phyloP scores from a whole-genome alignment of 2,888 invertebrate genomes.

The Agriopis marginaria region DNA sequence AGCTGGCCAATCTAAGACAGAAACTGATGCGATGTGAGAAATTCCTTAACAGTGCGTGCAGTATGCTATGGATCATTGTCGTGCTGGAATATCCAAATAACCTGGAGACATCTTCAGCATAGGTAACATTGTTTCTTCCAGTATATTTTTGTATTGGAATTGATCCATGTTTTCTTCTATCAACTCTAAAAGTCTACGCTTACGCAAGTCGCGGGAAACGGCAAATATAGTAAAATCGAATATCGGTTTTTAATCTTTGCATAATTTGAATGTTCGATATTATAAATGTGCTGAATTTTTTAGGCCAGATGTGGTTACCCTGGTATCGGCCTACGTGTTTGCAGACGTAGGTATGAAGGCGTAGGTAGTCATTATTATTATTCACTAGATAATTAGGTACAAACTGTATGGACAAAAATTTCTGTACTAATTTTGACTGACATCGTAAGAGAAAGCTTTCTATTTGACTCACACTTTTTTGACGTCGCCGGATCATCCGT shows the following conservation, averaged over 20 bases:
- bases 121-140: too few relatives aligned
- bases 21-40: too few relatives aligned
- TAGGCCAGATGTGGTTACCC: slow-evolving; percentile 13
- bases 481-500: neutral
- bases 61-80: too few relatives aligned
- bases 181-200: too few relatives aligned
- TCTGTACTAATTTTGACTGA: slow-evolving; percentile 15
- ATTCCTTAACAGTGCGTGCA: too few relatives aligned
- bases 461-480: slow-evolving; percentile 27
- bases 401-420: slow-evolving; percentile 30
- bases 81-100: too few relatives aligned
- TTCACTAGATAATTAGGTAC: slow-evolving; percentile 36
- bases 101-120: too few relatives aligned
- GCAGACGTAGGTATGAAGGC: slow-evolving; percentile 35
- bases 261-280: neutral
- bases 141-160: too few relatives aligned
- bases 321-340: slow-evolving; percentile 37
- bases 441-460: slow-evolving; percentile 28
- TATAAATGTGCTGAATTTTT: neutral
- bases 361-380: slow-evolving; percentile 41
- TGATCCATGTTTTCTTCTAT: too few relatives aligned
- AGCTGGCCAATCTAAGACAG: too few relatives aligned
- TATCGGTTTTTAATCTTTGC: neutral
- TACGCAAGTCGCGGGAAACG: too few relatives aligned
- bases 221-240: neutral